These are phyloP conservation scores for Drosophila mayri DNA, from an alignment of 1,140 invertebrate genomes.

Conservation along the genomic window DNA sequence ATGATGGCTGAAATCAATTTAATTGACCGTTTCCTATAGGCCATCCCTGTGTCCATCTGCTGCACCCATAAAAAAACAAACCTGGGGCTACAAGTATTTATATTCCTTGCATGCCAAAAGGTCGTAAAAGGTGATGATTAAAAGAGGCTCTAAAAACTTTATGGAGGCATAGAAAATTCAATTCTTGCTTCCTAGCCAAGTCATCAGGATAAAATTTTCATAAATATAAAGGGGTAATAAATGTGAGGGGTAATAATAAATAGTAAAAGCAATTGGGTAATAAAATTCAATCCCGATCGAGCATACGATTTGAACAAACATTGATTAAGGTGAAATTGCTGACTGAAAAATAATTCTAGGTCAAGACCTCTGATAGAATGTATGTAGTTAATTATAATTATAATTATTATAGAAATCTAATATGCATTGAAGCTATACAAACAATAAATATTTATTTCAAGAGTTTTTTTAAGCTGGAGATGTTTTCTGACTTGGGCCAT, in stretches of 20 bases:
- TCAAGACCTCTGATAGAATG: neutral
- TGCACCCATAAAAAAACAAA: slow-evolving; percentile 54
- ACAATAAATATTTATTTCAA: too few relatives aligned
- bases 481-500: neutral
- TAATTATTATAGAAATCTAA: too few relatives aligned
- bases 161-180: slow-evolving; percentile 16
- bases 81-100: slow-evolving; percentile 31
- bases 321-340: slow-evolving; percentile 9
- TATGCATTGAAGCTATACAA: neutral
- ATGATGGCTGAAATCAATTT: slow-evolving; percentile 53
- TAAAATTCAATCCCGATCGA: slow-evolving; percentile 12
- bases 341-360: neutral
- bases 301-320: neutral
- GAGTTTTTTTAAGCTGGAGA: neutral
- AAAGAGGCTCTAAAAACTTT: slow-evolving; percentile 25
- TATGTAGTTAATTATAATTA: too few relatives aligned
- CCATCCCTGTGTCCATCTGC: slow-evolving; percentile 46
- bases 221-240: slow-evolving; percentile 21
- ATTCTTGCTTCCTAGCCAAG: slow-evolving; percentile 1
- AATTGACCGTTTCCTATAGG: slow-evolving; percentile 48
- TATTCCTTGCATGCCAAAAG: slow-evolving; percentile 47
- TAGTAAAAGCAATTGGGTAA: slow-evolving; percentile 20
- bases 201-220: slow-evolving; percentile 10
- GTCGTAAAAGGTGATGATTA: slow-evolving; percentile 52
- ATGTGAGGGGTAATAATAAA: slow-evolving; percentile 20